phyloP scores from a whole-genome alignment of 2,888 invertebrate species.

The Meghimatium bilineatum region DNA sequence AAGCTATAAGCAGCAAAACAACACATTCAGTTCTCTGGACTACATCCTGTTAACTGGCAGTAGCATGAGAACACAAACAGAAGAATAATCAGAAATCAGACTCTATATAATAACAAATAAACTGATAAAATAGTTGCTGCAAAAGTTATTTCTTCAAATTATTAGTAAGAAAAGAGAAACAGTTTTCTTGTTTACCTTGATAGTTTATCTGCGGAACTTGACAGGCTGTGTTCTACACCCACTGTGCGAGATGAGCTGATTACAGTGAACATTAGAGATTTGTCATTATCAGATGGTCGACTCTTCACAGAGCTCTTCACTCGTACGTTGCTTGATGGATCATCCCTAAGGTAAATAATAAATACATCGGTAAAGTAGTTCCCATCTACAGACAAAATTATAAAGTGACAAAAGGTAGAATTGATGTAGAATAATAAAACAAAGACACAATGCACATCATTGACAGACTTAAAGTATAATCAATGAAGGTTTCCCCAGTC shows the following conservation, averaged over 20 bases:
- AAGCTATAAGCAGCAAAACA: no score
- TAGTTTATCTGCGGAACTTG: constrained; percentile 9
- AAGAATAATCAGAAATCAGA: no score
- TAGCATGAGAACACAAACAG: no score
- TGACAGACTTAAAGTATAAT: no score
- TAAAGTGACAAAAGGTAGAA: neutral
- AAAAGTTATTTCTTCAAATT: neutral
- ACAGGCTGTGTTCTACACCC: constrained; percentile 27
- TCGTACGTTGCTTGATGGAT: constrained; percentile 16
- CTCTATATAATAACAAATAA: neutral
- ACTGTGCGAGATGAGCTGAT: constrained; percentile 21
- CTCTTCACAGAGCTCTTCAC: constrained; percentile 8
- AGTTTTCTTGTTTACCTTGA: neutral
- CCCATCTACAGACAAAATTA: neutral
- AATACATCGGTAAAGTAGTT: neutral
- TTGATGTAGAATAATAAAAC: no score
- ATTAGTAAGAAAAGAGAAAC: neutral
- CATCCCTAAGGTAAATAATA: constrained; percentile 19
- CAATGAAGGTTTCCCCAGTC: no score
- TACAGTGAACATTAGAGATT: neutral
- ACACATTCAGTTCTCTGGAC: no score
- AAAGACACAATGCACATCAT: no score
- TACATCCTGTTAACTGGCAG: no score
- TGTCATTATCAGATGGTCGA: constrained; percentile 12
- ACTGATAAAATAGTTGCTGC: neutral